Percentiles rank a stretch among this genome's conserved stretches.
Evolutionary conservation across 35 echinoderm and acorn worm genomes (phyloP).

Genomic region (Apostichopus californicus): DNA sequence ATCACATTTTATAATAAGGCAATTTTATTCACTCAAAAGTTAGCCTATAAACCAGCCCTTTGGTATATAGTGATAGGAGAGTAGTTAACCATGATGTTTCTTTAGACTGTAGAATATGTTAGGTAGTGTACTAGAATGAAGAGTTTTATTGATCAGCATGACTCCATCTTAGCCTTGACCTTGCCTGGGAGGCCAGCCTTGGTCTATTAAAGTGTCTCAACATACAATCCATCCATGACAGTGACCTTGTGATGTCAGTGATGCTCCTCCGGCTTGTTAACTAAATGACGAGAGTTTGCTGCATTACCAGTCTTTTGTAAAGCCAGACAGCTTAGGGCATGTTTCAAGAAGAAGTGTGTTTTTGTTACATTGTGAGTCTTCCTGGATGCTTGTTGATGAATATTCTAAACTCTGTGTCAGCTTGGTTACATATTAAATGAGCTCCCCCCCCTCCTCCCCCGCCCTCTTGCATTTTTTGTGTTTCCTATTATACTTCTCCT

Average conservation of each 20-base stretch:
- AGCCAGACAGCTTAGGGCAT: background rate
- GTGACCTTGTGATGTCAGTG: conserved; percentile 4
- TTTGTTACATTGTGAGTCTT: background rate
- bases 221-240: conserved; percentile 16
- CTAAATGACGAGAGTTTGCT: background rate
- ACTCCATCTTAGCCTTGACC: background rate
- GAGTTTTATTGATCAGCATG: conserved; percentile 11
- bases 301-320: background rate
- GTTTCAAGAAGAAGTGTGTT: background rate
- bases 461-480: too few species aligned
- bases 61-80: background rate
- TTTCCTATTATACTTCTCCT: too few species aligned
- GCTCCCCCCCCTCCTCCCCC: too few species aligned
- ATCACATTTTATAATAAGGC: too few species aligned
- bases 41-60: background rate
- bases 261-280: background rate
- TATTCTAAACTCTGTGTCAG: background rate
- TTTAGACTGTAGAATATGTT: background rate
- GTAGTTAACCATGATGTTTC: background rate
- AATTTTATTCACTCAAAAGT: background rate
- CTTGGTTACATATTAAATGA: background rate
- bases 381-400: background rate
- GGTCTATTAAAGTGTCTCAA: conserved; percentile 5
- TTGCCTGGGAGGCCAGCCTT: conserved; percentile 14
- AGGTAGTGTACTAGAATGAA: background rate